Evolutionary conservation across 1,140 invertebrate species (phyloP).

Genomic region (Reticulitermes speratus): DNA sequence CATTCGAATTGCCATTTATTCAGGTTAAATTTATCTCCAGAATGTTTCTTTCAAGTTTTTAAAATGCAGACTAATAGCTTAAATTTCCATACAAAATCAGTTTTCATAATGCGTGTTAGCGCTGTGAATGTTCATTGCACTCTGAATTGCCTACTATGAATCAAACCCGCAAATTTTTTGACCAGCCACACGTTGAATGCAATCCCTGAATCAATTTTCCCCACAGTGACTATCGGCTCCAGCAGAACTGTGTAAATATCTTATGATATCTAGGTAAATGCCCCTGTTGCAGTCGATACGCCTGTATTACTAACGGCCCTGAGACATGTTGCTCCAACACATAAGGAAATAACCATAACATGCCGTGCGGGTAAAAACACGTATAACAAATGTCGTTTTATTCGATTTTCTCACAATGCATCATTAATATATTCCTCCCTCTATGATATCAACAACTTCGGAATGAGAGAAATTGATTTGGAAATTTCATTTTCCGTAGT

Average conservation of each 20-base stretch:
- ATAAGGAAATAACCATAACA: background rate
- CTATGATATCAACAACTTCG: background rate
- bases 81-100: too few relatives aligned
- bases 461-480: background rate
- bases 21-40: too few relatives aligned
- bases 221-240: too few relatives aligned
- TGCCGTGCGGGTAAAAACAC: background rate
- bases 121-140: too few relatives aligned
- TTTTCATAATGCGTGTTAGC: too few relatives aligned
- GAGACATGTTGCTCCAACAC: background rate
- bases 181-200: too few relatives aligned
- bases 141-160: too few relatives aligned
- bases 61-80: too few relatives aligned
- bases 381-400: background rate
- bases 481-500: background rate
- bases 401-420: slow-evolving; percentile 16
- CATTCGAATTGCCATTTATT: too few relatives aligned
- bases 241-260: background rate
- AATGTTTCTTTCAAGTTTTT: too few relatives aligned
- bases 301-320: background rate
- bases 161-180: too few relatives aligned
- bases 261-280: background rate
- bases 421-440: slow-evolving; percentile 13
- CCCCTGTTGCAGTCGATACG: background rate
- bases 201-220: too few relatives aligned